Conservation (phyloP, 2,113 vertebrate genomes). For the Craseonycteris thonglongyai region DNA sequence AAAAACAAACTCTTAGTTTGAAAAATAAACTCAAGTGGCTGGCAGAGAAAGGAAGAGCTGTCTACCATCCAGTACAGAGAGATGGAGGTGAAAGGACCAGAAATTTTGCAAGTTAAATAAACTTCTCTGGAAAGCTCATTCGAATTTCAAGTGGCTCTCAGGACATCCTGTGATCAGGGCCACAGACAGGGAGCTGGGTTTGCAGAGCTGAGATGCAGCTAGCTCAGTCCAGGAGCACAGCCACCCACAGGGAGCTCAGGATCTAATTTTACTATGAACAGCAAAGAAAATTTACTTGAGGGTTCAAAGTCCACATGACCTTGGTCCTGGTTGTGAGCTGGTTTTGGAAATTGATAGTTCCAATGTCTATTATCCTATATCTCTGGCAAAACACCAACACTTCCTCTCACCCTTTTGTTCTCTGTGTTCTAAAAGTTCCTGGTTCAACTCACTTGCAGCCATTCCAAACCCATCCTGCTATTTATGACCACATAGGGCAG, state of each 20-base stretch:
- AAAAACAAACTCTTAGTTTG: conserved; percentile 51
- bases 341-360: neutral
- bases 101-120: conserved; percentile 18
- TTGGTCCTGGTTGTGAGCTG: accelerated
- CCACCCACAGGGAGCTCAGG: accelerated
- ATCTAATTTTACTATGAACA: neutral
- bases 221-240: accelerated
- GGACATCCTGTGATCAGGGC: neutral
- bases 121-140: neutral
- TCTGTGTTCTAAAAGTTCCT: neutral
- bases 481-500: neutral
- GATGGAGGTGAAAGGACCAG: neutral
- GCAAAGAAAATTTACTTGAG: neutral
- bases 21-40: conserved; percentile 41
- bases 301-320: neutral
- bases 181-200: accelerated
- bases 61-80: neutral
- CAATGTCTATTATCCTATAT: neutral
- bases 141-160: neutral
- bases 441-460: neutral
- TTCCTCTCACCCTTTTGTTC: neutral
- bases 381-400: neutral
- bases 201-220: accelerated
- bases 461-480: accelerated
- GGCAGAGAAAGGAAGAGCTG: conserved; percentile 5